Percentiles rank a stretch among this genome's conserved stretches.
These are phyloP conservation scores for Danaus plexippus DNA, from an alignment of 1,140 invertebrate genomes.

Conservation along the genomic window DNA sequence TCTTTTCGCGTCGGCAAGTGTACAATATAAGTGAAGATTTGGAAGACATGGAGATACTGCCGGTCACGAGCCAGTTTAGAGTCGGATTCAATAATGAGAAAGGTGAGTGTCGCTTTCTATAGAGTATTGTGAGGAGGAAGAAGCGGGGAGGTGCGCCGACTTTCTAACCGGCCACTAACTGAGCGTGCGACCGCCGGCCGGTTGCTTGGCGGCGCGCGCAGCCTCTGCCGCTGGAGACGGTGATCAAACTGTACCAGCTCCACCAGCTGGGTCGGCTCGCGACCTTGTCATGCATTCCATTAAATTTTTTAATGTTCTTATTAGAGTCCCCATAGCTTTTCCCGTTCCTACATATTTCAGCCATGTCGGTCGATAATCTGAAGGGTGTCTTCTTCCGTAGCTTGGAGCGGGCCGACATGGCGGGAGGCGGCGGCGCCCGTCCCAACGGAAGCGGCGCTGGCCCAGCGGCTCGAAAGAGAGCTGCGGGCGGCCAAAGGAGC, in stretches of 20 bases:
- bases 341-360: neutral
- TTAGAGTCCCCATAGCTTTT: constrained; percentile 1
- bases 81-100: constrained; percentile 71
- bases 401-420: constrained; percentile 62
- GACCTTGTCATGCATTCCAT: too few relatives aligned
- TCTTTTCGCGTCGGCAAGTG: constrained; percentile 64
- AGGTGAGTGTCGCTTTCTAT: constrained; percentile 69
- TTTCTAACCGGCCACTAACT: constrained; percentile 46
- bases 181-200: constrained; percentile 26
- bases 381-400: constrained; percentile 47
- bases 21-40: constrained; percentile 72
- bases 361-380: constrained; percentile 3
- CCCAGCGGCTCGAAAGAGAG: constrained; percentile 81
- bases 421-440: constrained; percentile 58
- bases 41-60: constrained; percentile 72
- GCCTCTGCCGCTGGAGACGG: constrained; percentile 74
- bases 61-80: constrained; percentile 70
- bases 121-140: constrained; percentile 21
- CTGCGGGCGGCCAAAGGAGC: constrained; percentile 81
- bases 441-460: constrained; percentile 70
- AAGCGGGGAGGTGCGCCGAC: constrained; percentile 40
- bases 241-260: too few relatives aligned
- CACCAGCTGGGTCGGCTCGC: too few relatives aligned
- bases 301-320: neutral
- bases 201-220: constrained; percentile 67